Evolutionary conservation across 2,888 invertebrate species (phyloP).

Genomic region (Osmoderma eremita): DNA sequence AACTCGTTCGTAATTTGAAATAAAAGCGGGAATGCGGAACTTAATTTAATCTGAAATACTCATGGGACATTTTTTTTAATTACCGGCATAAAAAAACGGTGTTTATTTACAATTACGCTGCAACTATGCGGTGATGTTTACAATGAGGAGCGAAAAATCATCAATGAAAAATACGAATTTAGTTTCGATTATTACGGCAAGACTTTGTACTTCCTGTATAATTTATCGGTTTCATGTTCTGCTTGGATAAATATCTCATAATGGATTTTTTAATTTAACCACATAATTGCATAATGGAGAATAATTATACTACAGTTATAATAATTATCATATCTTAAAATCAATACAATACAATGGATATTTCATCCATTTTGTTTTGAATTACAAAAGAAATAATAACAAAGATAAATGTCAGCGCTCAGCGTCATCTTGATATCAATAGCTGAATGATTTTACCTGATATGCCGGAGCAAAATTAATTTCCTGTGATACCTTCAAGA

Average conservation of each 20-base stretch:
- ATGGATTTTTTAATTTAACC: conserved; percentile 14
- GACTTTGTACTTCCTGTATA: conserved; percentile 21
- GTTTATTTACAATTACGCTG: conserved; percentile 15
- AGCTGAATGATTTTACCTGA: background rate
- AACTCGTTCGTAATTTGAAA: conserved; percentile 27
- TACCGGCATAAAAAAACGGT: background rate
- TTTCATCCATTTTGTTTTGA: background rate
- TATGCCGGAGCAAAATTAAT: background rate
- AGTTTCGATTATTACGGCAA: conserved; percentile 11
- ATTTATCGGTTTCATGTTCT: conserved; percentile 22
- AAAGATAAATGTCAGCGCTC: too few relatives aligned
- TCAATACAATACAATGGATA: background rate
- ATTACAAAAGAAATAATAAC: background rate
- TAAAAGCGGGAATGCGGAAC: conserved; percentile 34
- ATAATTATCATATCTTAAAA: background rate
- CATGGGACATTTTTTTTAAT: conserved; percentile 15
- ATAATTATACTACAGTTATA: background rate
- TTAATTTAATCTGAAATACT: conserved; percentile 19
- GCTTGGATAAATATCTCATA: conserved; percentile 18
- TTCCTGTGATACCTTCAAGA: background rate
- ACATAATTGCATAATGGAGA: background rate
- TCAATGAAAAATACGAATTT: conserved; percentile 6
- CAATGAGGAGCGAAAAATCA: conserved; percentile 15
- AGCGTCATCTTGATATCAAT: conserved; percentile 2
- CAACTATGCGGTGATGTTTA: conserved; percentile 1